phyloP scores from a whole-genome alignment of 2,113 vertebrate species.

The Paralichthys olivaceus region DNA sequence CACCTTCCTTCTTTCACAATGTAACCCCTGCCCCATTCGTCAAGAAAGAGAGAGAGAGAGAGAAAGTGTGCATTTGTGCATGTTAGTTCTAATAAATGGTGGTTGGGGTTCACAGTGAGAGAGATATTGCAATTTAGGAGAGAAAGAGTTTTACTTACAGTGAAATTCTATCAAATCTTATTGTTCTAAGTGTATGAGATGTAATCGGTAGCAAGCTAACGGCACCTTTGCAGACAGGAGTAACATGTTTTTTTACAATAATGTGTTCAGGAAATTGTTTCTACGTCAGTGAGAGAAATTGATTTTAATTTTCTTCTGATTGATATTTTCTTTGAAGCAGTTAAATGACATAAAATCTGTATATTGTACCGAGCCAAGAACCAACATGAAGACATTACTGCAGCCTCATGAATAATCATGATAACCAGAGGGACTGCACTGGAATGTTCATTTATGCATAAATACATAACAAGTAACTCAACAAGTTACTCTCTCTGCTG shows the following conservation, averaged over 20 bases:
- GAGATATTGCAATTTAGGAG: no score
- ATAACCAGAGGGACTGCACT: conserved; percentile 33
- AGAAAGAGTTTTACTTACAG: conserved; percentile 1
- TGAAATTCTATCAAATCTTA: neutral
- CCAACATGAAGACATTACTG: conserved; percentile 1
- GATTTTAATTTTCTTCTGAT: neutral
- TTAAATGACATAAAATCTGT: neutral
- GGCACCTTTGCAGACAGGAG: neutral
- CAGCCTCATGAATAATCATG: conserved; percentile 20
- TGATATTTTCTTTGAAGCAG: neutral
- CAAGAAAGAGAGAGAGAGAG: neutral
- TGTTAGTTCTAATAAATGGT: conserved; percentile 28
- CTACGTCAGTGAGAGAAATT: neutral
- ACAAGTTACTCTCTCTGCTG: conserved; percentile 7
- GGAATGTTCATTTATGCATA: conserved; percentile 44
- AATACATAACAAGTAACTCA: conserved; percentile 38
- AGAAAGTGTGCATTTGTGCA: conserved; percentile 17
- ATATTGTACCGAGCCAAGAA: neutral
- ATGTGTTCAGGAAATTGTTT: neutral
- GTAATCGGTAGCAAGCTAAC: neutral
- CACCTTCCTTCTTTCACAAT: conserved; percentile 44
- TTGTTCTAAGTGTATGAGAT: neutral
- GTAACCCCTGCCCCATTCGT: conserved; percentile 39
- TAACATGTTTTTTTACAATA: neutral
- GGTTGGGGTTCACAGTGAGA: conserved; percentile 2